A percentile compares a stretch with the other conserved stretches of the same genome.
Evolutionary conservation across 2,888 invertebrate genomes (phyloP).

Genomic region (Drosophila maculinotata): DNA sequence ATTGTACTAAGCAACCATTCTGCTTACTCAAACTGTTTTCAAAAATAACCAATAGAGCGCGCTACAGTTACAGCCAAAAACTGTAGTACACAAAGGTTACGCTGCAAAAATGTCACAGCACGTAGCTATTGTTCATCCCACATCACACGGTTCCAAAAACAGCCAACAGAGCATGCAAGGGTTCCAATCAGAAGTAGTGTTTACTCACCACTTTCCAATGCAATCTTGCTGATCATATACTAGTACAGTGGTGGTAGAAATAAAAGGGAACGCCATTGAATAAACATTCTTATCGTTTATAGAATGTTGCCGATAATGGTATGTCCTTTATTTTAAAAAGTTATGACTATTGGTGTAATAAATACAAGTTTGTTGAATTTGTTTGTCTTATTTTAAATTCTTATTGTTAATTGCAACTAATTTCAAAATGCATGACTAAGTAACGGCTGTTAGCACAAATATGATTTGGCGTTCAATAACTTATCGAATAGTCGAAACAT

Average conservation of each 20-base stretch:
- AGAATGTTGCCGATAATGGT: no score
- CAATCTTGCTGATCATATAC: background rate
- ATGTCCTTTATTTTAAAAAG: no score
- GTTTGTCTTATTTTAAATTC: no score
- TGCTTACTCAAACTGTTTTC: background rate
- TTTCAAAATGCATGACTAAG: no score
- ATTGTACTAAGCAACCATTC: background rate
- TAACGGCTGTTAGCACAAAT: no score
- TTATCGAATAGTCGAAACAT: constrained; percentile 1
- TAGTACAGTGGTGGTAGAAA: background rate
- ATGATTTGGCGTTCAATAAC: no score
- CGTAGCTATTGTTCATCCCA: background rate
- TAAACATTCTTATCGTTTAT: no score
- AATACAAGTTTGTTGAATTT: no score
- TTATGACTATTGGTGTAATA: no score
- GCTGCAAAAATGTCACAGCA: background rate
- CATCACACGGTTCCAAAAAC: background rate
- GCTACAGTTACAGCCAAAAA: background rate
- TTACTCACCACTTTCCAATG: no score
- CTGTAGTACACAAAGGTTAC: background rate
- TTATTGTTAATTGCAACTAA: no score
- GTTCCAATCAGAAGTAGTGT: background rate
- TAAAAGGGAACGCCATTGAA: background rate
- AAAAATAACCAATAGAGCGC: background rate
- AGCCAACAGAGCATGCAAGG: constrained; percentile 7